phyloP scores from a whole-genome alignment of 2,797 vertebrate species.

The Sebastes variabilis region DNA sequence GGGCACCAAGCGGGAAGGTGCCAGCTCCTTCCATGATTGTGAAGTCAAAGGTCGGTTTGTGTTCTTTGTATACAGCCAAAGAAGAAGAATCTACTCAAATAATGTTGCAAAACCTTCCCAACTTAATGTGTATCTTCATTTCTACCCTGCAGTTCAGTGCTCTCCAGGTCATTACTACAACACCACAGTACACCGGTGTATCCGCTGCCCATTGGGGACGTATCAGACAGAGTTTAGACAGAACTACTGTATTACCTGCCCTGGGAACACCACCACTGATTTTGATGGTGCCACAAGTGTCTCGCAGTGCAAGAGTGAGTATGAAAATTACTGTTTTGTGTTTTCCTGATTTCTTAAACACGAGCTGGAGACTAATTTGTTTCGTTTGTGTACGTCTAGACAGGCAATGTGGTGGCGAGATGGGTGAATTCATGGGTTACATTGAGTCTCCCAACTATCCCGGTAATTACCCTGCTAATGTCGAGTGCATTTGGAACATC shows the following conservation, averaged over 20 bases:
- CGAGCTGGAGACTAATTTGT: conserved; percentile 25
- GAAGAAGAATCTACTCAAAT: not conserved
- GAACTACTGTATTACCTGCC: conserved; percentile 96
- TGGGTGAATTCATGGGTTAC: conserved; percentile 97
- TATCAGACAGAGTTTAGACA: conserved; percentile 97
- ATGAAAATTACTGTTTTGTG: conserved; percentile 4
- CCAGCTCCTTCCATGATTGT: conserved; percentile 95
- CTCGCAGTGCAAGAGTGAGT: conserved; percentile 97
- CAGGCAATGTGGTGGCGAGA: conserved; percentile 94
- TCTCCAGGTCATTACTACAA: conserved; percentile 98
- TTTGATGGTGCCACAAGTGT: conserved; percentile 97
- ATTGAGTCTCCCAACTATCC: conserved; percentile 99
- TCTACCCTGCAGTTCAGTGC: conserved; percentile 87
- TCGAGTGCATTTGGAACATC: conserved; percentile 98
- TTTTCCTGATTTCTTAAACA: not conserved
- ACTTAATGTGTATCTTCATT: not conserved
- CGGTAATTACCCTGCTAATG: conserved; percentile 94
- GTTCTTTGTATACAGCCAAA: not conserved
- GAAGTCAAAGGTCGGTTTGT: conserved; percentile 92
- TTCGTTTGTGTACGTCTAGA: conserved; percentile 78
- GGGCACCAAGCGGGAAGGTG: conserved; percentile 91
- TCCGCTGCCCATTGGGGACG: conserved; percentile 93
- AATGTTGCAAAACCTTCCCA: not conserved
- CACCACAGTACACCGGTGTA: conserved; percentile 93
- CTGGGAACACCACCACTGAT: conserved; percentile 97